Conservation (phyloP, 1,140 invertebrate genomes). For the Chrysopa pallens region DNA sequence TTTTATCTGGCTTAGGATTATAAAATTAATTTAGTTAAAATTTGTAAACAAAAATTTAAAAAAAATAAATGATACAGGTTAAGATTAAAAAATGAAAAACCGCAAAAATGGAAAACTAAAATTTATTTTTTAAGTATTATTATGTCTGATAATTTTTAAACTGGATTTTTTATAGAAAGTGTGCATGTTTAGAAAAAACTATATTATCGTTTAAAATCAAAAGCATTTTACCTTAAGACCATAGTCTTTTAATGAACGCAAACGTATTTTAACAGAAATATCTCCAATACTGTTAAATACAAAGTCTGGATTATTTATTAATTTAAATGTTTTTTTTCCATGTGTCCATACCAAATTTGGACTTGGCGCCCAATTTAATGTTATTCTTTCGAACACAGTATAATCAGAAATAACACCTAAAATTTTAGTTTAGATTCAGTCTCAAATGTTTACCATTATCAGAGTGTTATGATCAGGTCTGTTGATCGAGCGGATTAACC, state of each 20-base stretch:
- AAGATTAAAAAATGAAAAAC: too few relatives aligned
- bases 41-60: too few relatives aligned
- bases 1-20: too few relatives aligned
- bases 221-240: slow-evolving; percentile 42
- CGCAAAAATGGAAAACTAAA: too few relatives aligned
- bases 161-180: too few relatives aligned
- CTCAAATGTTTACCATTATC: background rate
- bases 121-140: slow-evolving; percentile 1
- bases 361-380: slow-evolving; percentile 54
- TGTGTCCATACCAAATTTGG: slow-evolving; percentile 57
- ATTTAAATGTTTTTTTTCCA: slow-evolving; percentile 46
- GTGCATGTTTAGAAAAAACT: too few relatives aligned
- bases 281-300: slow-evolving; percentile 40
- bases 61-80: too few relatives aligned
- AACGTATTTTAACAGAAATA: slow-evolving; percentile 53
- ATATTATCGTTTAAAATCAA: too few relatives aligned
- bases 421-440: slow-evolving; percentile 6
- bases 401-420: slow-evolving; percentile 45
- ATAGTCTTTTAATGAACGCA: slow-evolving; percentile 53
- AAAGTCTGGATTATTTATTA: slow-evolving; percentile 11
- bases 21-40: too few relatives aligned
- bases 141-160: too few relatives aligned
- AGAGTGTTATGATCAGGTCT: background rate
- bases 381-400: slow-evolving; percentile 62
- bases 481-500: slow-evolving; percentile 1